Percentiles rank a stretch among this genome's conserved stretches.
These are phyloP conservation scores for Callosobruchus maculatus DNA, from an alignment of 2,888 invertebrate species.

Conservation along the genomic window DNA sequence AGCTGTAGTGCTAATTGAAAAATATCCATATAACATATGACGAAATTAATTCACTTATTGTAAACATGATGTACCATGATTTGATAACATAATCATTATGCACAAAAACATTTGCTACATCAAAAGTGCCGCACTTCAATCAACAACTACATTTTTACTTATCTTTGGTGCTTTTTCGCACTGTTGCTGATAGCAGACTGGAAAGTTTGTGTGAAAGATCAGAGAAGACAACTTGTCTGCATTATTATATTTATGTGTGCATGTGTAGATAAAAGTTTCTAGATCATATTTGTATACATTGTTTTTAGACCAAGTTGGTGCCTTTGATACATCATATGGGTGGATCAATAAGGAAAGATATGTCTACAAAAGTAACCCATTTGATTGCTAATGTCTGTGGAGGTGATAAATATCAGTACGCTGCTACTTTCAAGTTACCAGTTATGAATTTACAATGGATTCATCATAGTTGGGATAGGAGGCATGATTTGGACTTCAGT, in stretches of 20 bases:
- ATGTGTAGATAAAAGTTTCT: neutral
- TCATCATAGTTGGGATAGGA: conserved; percentile 78
- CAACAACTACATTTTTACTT: neutral
- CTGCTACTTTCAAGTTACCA: conserved; percentile 83
- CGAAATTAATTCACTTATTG: neutral
- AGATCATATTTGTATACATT: neutral
- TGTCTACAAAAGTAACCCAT: conserved; percentile 86
- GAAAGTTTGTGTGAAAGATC: neutral
- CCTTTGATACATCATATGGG: conserved; percentile 94
- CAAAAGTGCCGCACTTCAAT: neutral
- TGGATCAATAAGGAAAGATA: conserved; percentile 89
- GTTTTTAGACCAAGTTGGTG: conserved; percentile 74
- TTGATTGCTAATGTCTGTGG: conserved; percentile 85
- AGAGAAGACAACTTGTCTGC: neutral
- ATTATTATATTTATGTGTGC: neutral
- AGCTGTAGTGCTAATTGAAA: neutral
- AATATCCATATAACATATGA: neutral
- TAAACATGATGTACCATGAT: neutral
- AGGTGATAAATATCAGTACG: conserved; percentile 93
- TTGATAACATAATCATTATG: neutral
- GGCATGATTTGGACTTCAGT: conserved; percentile 65
- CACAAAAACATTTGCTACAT: neutral
- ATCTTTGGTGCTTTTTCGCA: neutral
- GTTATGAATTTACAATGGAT: conserved; percentile 90
- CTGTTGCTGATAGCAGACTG: neutral